These are phyloP conservation scores for Liparis tanakae DNA, from an alignment of 2,797 vertebrate genomes.

Conservation along the genomic window DNA sequence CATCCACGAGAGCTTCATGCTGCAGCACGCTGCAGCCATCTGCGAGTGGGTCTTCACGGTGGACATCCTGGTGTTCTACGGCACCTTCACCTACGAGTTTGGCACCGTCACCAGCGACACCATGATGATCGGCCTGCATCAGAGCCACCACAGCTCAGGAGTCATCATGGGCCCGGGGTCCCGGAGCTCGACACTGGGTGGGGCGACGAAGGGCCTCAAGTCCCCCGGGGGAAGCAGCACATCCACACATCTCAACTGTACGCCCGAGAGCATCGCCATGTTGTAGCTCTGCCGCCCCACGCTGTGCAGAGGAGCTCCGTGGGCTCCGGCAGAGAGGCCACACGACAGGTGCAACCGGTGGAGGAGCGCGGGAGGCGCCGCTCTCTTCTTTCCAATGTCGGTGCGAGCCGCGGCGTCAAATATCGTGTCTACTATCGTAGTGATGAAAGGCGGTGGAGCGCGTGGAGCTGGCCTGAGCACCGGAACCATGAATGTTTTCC, in stretches of 20 bases:
- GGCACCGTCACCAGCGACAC: slow-evolving; percentile 94
- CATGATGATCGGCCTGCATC: slow-evolving; percentile 89
- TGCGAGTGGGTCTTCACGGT: slow-evolving; percentile 98
- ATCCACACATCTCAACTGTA: slow-evolving; percentile 92
- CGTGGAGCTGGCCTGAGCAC: slow-evolving; percentile 44
- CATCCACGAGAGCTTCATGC: slow-evolving; percentile 91
- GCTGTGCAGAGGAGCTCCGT: slow-evolving; percentile 36
- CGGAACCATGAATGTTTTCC: slow-evolving; percentile 66
- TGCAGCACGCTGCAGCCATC: slow-evolving; percentile 94
- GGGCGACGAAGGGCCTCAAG: slow-evolving; percentile 86
- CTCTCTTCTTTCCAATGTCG: slow-evolving; percentile 26
- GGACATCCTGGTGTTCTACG: slow-evolving; percentile 95
- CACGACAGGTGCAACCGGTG: slow-evolving; percentile 14
- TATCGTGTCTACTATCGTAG: slow-evolving; percentile 29
- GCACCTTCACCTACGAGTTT: slow-evolving; percentile 97
- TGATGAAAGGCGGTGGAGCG: slow-evolving; percentile 44
- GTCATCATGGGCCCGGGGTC: slow-evolving; percentile 78
- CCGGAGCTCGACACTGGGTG: slow-evolving; percentile 70
- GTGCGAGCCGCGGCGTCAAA: slow-evolving; percentile 19
- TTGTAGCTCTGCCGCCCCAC: slow-evolving; percentile 73
- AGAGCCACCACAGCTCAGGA: slow-evolving; percentile 74
- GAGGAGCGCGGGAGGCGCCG: slow-evolving; percentile 18
- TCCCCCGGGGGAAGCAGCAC: slow-evolving; percentile 90
- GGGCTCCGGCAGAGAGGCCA: slow-evolving; percentile 12
- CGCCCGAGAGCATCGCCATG: slow-evolving; percentile 91